Base-by-base conservation (phyloP, 2,888 invertebrate genomes). In the Cactoblastis cactorum region DNA sequence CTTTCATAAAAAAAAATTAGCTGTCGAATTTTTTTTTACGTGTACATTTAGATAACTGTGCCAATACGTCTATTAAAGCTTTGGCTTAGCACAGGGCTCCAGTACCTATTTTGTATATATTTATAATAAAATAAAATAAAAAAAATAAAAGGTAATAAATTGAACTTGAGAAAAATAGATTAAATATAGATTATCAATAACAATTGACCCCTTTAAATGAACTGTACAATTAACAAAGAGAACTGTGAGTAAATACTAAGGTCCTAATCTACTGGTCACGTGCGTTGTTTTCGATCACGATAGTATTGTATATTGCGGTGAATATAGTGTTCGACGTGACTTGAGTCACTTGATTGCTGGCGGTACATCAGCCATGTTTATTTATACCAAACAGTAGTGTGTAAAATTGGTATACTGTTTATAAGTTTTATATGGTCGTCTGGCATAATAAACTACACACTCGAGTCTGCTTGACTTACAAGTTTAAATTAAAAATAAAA, bases 361-460 rank as follows among this genome's bases (percentile, higher is more conserved):
- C 81, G 45, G 53, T 84, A 74, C 75, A 47, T 51, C 50, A 51
- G 53, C 52, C 56, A 51, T 78, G 77, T 77, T 76, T 83, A 77
- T 83, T 79, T 81, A 78, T 73, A 75, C 65, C 69, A 66, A 63
- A 78, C 83, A 80, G 83, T 76, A 73, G 80, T 77, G 63, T 77
- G 78, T 83, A 81, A 28, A 80, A 83, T 82, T 79, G 72, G 73
- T 66, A 68, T 73, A 77, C 81, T 85, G 85, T 87, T 87, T 87
- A 86, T 77, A 77, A 78, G 69, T 79, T 79, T 80, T 73, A 80
- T 77, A 79, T 77, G 71, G 74, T 70, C 71, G 78, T 67, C 73
- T 76, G 75, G 37, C 68, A 74, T 61, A 80, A 79, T 76, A 81
- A 79, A 80, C 74, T 67, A 64, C 71, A 68, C 75, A 74, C 72